Conservation (phyloP, 1,140 invertebrate species). For the Acyrthosiphon pisum region DNA sequence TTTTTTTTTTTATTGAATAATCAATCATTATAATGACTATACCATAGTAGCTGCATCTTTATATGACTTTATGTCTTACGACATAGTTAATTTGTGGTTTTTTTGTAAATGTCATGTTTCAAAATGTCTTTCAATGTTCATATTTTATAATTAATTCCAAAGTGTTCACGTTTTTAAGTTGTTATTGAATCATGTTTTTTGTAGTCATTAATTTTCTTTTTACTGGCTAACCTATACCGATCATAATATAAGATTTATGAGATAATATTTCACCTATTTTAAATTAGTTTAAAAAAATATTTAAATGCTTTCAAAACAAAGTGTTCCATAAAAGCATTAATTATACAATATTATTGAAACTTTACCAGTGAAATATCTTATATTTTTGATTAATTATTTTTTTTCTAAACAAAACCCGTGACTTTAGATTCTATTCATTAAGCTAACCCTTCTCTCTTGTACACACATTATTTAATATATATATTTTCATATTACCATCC, state of each 20-base stretch:
- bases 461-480: not conserved
- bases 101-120: not conserved
- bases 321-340: not conserved
- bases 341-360: not conserved
- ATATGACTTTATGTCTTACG: not conserved
- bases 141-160: conserved; percentile 1
- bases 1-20: not conserved
- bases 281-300: not conserved
- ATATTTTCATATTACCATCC: not conserved
- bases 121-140: not conserved
- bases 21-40: not conserved
- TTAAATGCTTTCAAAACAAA: not conserved
- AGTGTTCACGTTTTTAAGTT: not conserved
- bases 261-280: not conserved
- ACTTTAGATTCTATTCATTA: not conserved
- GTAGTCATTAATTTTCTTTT: not conserved
- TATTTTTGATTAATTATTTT: not conserved
- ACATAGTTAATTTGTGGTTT: not conserved
- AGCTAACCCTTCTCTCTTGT: not conserved
- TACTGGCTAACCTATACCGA: not conserved
- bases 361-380: not conserved
- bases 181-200: not conserved
- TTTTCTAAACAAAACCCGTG: not conserved
- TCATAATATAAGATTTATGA: not conserved
- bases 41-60: not conserved